A percentile compares a stretch with the other conserved stretches of the same genome.
These are phyloP conservation scores for Cnemophilus loriae DNA, from an alignment of 2,113 vertebrate species.

Conservation along the genomic window DNA sequence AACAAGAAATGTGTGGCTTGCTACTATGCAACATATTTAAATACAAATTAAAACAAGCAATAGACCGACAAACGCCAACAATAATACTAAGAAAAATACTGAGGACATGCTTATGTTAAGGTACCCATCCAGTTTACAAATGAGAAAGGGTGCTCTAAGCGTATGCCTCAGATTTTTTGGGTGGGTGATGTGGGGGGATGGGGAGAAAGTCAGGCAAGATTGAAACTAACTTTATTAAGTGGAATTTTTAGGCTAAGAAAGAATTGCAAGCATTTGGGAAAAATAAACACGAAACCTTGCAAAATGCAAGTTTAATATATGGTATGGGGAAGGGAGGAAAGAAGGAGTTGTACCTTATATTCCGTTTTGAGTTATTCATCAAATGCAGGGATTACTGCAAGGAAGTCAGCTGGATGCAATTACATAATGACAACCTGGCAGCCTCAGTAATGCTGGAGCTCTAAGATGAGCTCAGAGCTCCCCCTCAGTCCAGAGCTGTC, in stretches of 20 bases:
- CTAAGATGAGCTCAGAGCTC: background rate
- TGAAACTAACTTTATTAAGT: background rate
- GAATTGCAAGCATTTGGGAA: background rate
- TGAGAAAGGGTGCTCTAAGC: background rate
- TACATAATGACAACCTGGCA: background rate
- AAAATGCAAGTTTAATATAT: background rate
- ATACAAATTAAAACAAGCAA: conserved; percentile 5
- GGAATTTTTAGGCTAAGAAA: background rate
- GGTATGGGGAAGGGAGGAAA: background rate
- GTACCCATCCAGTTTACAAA: background rate
- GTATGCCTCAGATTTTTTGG: background rate
- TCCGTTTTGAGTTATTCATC: background rate
- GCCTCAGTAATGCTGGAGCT: background rate
- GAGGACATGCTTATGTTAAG: background rate
- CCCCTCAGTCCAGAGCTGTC: background rate
- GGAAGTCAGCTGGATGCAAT: background rate
- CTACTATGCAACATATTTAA: background rate
- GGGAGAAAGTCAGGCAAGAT: background rate
- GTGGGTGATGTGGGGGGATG: fast-evolving
- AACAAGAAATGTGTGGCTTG: background rate
- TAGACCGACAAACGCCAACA: background rate
- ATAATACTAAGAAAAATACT: background rate
- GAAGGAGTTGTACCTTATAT: background rate
- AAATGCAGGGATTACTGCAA: background rate
- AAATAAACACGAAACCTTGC: background rate